Conservation (phyloP, 1,140 invertebrate species). For the Drosophila ohnishii region DNA sequence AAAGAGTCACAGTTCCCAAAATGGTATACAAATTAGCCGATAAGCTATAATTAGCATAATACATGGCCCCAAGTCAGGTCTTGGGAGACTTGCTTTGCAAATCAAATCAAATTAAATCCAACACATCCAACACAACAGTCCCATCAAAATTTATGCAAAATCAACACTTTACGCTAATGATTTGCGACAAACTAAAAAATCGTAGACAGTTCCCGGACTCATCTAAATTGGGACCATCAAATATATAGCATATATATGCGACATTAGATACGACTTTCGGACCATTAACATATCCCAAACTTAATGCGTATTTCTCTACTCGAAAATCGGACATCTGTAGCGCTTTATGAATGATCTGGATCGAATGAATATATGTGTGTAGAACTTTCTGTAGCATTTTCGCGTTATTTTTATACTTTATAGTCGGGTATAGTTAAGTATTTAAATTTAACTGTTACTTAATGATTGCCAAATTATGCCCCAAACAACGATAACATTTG, state of each 20-base stretch:
- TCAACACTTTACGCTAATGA: conserved; percentile 74
- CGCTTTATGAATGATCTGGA: conserved; percentile 53
- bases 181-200: conserved; percentile 56
- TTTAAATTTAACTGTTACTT: conserved; percentile 76
- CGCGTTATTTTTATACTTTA: conserved; percentile 46
- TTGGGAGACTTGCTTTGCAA: conserved; percentile 50
- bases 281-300: conserved; percentile 28
- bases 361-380: conserved; percentile 1
- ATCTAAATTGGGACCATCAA: conserved; percentile 51
- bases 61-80: conserved; percentile 13
- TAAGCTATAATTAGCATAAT: conserved; percentile 36
- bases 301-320: conserved; percentile 14
- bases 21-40: conserved; percentile 49
- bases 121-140: conserved; percentile 23
- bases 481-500: conserved; percentile 45
- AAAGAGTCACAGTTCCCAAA: conserved; percentile 22
- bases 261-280: conserved; percentile 32
- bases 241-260: conserved; percentile 6
- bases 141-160: conserved; percentile 70
- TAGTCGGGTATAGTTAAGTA: conserved; percentile 48
- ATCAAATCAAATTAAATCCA: conserved; percentile 40
- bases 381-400: conserved; percentile 59
- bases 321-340: neutral
- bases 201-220: conserved; percentile 41
- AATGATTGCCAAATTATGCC: conserved; percentile 74